Evolutionary conservation across 2,888 invertebrate species (phyloP), one percentile per base, ranked within the genome.

Genomic region (Chouioia cunea): DNA sequence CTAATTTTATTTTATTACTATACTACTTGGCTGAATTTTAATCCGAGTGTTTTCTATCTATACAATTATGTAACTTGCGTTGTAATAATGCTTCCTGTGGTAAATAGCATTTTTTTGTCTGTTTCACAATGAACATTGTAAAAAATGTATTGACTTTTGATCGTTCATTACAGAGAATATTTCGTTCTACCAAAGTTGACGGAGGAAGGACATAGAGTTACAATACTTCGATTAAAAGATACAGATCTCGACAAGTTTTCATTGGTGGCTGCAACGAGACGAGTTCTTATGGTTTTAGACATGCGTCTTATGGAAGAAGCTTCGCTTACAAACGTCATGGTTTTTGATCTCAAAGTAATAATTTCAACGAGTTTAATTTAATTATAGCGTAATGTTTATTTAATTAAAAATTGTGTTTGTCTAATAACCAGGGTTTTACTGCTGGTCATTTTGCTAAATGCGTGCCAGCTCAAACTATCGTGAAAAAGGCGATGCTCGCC

Each of bases 231-330:
- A 44, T 68, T 86, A 18, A 77, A 75, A 56, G 80, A 85, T 22
- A 77, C 74, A 0, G 71, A 79, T 6, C 57, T 82, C 14, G 83
- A 85, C 4, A 81, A 78, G 44, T 86, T 85, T 75, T 82, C 82
- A 8, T 57, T 86, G 1, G 80, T 80, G 66, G 74, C 79, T 0
- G 74, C 83, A 52, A 76, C 81, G 1, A 81, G 80, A 74, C 80
- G 86, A 14, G 79, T 85, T 27, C 75, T 86, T 18, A 85, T 86
- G 85, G 79, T 83, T 4, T 77, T 83, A 76, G 86, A 86, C 64
- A 74, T 77, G 65, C 81, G 86, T 59, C 73, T 86, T 20, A 73
- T 78, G 22, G 85, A 84, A 65, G 85, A 86, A 82, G 82, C 70
- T 74, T 86, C 43, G 83, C 83, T 16, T 81, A 83, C 74, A 75